Conservation (phyloP, 2,797 vertebrate species). For the Numenius phaeopus region DNA sequence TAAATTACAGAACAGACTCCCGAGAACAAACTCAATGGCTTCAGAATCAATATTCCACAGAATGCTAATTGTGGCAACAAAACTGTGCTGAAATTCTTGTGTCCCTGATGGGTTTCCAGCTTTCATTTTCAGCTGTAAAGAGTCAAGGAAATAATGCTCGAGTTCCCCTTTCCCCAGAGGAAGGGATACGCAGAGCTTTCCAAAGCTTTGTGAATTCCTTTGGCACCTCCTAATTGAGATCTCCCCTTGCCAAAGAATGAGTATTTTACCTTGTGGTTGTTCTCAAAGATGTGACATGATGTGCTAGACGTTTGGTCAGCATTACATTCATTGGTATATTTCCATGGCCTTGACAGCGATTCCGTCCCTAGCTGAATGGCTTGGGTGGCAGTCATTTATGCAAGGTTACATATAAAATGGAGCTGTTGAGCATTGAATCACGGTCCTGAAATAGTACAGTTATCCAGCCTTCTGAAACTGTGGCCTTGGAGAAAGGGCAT, state of each 20-base stretch:
- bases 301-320: conserved; percentile 29
- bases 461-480: neutral
- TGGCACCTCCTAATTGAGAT: conserved; percentile 5
- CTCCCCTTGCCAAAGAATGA: conserved; percentile 44
- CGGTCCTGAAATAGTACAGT: neutral
- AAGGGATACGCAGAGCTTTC: neutral
- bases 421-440: neutral
- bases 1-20: neutral
- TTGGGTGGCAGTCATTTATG: neutral
- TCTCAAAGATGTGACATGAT: neutral
- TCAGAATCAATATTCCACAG: neutral
- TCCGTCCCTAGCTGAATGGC: neutral
- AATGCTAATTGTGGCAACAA: neutral
- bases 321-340: neutral
- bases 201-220: neutral
- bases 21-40: neutral
- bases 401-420: neutral
- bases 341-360: neutral
- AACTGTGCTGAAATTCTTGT: neutral
- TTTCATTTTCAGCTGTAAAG: conserved; percentile 43
- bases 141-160: neutral
- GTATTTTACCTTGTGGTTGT: conserved; percentile 30
- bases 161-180: neutral
- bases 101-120: neutral
- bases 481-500: neutral